These are phyloP conservation scores for Ceratina calcarata DNA, from an alignment of 1,140 invertebrate genomes.

Conservation along the genomic window DNA sequence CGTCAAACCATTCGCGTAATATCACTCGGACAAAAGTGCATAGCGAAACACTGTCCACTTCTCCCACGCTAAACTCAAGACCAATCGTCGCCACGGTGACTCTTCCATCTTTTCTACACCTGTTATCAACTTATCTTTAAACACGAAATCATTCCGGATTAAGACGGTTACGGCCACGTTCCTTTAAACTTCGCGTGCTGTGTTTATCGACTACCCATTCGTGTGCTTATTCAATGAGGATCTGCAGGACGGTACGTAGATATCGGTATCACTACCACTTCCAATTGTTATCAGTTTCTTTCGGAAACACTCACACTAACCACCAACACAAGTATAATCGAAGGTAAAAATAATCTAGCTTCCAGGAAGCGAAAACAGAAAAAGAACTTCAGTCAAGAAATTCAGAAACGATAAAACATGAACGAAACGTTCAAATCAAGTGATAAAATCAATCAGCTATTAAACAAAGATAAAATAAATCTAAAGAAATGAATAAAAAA, in stretches of 20 bases:
- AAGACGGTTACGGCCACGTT: no score
- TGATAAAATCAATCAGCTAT: no score
- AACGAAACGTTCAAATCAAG: no score
- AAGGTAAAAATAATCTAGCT: background rate
- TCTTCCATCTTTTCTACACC: background rate
- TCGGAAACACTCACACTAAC: background rate
- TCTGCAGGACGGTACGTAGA: constrained; percentile 39
- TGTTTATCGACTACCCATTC: constrained; percentile 1
- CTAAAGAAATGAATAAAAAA: no score
- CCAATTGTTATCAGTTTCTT: background rate
- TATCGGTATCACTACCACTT: constrained; percentile 6
- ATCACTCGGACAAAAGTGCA: constrained; percentile 61
- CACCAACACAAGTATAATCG: background rate
- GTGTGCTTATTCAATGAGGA: constrained; percentile 26
- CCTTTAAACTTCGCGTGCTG: background rate
- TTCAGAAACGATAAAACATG: background rate
- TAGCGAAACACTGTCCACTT: constrained; percentile 53
- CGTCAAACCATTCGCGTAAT: constrained; percentile 68
- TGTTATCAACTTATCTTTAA: no score
- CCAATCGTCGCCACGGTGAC: no score
- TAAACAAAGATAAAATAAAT: no score
- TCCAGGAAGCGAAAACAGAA: background rate
- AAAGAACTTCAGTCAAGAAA: background rate
- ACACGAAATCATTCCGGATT: background rate
- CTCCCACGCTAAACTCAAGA: constrained; percentile 13